A percentile compares a stretch with the other conserved stretches of the same genome.
Evolutionary conservation across 2,113 vertebrate species (phyloP).

Genomic region (Clarias batrachus): DNA sequence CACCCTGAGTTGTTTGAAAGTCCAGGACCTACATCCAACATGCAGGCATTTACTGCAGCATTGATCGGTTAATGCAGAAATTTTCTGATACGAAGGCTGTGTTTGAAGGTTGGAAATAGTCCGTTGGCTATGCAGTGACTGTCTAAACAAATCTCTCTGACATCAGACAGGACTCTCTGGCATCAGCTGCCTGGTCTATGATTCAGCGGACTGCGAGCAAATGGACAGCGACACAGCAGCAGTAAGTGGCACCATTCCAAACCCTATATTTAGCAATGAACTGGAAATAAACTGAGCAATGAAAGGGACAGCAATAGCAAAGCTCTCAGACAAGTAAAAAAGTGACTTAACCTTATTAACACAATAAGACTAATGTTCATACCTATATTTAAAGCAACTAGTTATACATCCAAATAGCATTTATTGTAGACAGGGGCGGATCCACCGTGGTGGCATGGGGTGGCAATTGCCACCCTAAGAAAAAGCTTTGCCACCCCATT

Average conservation of each 20-base stretch:
- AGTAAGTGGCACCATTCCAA: slow-evolving; percentile 49
- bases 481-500: no score
- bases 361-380: slow-evolving; percentile 62
- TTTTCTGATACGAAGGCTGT: slow-evolving; percentile 56
- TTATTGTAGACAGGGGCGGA: slow-evolving; percentile 36
- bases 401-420: slow-evolving; percentile 51
- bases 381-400: slow-evolving; percentile 55
- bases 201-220: slow-evolving; percentile 21
- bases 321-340: slow-evolving; percentile 47
- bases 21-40: slow-evolving; percentile 57
- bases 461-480: no score
- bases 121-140: slow-evolving; percentile 60
- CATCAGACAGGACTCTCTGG: slow-evolving; percentile 66
- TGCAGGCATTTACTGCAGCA: slow-evolving; percentile 44
- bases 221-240: slow-evolving; percentile 36
- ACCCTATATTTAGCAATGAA: slow-evolving; percentile 54
- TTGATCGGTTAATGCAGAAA: slow-evolving; percentile 59
- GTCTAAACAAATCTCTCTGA: slow-evolving; percentile 69
- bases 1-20: slow-evolving; percentile 69
- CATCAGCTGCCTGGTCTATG: slow-evolving; percentile 56
- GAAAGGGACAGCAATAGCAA: slow-evolving; percentile 41
- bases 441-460: no score
- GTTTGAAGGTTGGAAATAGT: slow-evolving; percentile 57
- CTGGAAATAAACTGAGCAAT: slow-evolving; percentile 46
- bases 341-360: slow-evolving; percentile 57